Evolutionary conservation across 1,140 invertebrate species (phyloP), one percentile per base, ranked within the genome.

Genomic region (Drosophila hydei): DNA sequence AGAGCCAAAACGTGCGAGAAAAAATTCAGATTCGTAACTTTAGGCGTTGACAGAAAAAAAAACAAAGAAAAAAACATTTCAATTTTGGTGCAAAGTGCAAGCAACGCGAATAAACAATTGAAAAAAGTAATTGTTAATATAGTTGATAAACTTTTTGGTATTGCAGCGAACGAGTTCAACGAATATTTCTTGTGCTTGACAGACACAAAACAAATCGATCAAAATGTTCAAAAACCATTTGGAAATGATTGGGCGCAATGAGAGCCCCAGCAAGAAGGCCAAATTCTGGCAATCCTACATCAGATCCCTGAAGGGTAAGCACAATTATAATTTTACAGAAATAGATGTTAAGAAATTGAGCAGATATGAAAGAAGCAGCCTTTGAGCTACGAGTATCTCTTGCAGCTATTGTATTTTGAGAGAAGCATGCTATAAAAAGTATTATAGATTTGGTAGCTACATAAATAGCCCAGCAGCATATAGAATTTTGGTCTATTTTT

Each of bases 231-330:
- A 95, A 94, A 96, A 93, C 93, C 96, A 97, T 93, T 94, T 97
- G 92, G 96, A 97, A 93, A 97, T 97, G 95, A 97, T 97, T 92
- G 96, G 96, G 92, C 95, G 96, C 93, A 96, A 97, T 91, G 96
- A 97, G 93, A 96, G 96, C 91, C 95, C 96, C 91, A 96, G 96
- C 93, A 96, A 96, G 93, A 97, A 97, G 93, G 96, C 96, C 90
- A 97, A 95, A 93, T 97, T 97, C 93, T 97, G 96, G 96, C 96
- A 97, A 92, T 96, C 96, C 85, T 97, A 96, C 92, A 96, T 97
- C 92, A 94, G 96, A 92, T 96, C 96, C 92, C 93, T 97, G 78
- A 97, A 97, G 95, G 96, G 96, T 97, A 93, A 93, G 81, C 64
- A 71, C 4, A 11, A 12, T 18, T n/a, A 12, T 21, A 4, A 40